These are phyloP conservation scores for Zaprionus tsacasi DNA, from an alignment of 1,140 invertebrate species.

Conservation along the genomic window DNA sequence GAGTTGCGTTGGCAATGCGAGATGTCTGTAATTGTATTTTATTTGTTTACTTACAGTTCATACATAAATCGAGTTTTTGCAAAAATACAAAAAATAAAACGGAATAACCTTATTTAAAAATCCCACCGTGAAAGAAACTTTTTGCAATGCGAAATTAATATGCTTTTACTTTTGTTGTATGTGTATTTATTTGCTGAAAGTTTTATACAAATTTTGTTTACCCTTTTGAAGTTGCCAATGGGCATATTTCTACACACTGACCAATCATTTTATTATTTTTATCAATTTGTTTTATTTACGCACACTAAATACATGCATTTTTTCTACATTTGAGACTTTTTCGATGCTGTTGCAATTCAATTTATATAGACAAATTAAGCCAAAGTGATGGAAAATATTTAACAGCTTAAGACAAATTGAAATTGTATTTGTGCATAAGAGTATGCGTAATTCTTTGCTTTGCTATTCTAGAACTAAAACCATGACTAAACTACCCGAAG, in stretches of 20 bases:
- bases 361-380: neutral
- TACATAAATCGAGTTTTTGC: conserved; percentile 24
- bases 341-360: neutral
- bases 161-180: neutral
- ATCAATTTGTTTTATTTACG: neutral
- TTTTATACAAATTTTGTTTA: neutral
- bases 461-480: too few species aligned
- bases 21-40: conserved; percentile 9
- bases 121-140: neutral
- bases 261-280: neutral
- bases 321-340: neutral
- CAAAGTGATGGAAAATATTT: neutral
- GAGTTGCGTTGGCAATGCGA: neutral
- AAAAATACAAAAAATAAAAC: neutral
- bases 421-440: neutral
- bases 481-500: too few species aligned
- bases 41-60: conserved; percentile 19
- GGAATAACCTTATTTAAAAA: conserved; percentile 10
- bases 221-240: neutral
- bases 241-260: neutral
- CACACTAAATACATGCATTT: neutral
- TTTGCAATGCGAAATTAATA: conserved; percentile 5
- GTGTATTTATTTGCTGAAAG: neutral
- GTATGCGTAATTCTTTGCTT: too few species aligned
- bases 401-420: too few species aligned